phyloP scores from a whole-genome alignment of 2,888 invertebrate genomes.

The Lasius platythorax region DNA sequence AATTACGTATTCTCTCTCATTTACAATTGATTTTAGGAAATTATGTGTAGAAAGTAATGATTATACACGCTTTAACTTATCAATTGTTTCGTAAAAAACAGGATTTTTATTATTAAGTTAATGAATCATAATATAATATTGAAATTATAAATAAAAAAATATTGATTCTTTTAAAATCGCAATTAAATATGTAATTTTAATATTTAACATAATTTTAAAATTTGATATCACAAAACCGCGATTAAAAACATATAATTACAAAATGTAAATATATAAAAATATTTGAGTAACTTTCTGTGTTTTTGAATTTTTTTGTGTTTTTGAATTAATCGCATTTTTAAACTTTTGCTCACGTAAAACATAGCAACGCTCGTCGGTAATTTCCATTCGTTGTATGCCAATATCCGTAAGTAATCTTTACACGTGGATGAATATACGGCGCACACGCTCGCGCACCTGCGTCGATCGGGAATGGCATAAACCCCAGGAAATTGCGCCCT shows the following conservation, averaged over 20 bases:
- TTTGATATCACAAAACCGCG: background rate
- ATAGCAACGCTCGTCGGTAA: conserved; percentile 49
- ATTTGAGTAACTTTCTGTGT: conserved; percentile 1
- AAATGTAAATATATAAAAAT: background rate
- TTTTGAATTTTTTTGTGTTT: background rate
- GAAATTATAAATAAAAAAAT: background rate
- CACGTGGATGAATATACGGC: conserved; percentile 60
- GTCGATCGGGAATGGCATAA: conserved; percentile 67
- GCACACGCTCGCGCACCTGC: conserved; percentile 64
- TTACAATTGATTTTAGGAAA: conserved; percentile 18
- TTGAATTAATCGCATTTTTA: background rate
- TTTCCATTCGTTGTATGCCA: conserved; percentile 55
- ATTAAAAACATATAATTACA: background rate
- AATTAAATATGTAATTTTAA: conserved; percentile 5
- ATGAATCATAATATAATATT: background rate
- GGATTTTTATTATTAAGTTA: background rate
- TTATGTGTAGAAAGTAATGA: background rate
- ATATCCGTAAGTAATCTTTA: conserved; percentile 58
- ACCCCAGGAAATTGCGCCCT: conserved; percentile 74
- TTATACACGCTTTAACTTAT: conserved; percentile 11
- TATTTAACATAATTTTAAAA: background rate
- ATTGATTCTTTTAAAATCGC: background rate
- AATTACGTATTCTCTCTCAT: conserved; percentile 47
- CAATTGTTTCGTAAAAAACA: background rate
- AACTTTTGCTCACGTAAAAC: conserved; percentile 25